Evolutionary conservation across 1,140 invertebrate genomes (phyloP).

Genomic region (Branchinecta lynchi): DNA sequence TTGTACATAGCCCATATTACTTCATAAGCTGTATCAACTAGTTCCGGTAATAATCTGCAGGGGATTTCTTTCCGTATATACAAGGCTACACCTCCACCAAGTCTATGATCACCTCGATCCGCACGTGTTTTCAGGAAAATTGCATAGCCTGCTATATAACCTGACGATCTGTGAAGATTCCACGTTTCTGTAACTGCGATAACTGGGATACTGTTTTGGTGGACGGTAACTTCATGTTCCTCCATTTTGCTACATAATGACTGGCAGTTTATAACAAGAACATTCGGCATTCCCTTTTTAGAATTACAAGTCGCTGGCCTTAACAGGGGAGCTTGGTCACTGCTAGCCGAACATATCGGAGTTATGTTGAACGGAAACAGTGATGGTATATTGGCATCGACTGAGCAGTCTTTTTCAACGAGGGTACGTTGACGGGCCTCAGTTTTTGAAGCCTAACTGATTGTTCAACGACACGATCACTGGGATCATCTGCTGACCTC

Average conservation of each 20-base stretch:
- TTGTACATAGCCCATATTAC: neutral
- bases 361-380: no score
- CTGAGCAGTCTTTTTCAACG: neutral
- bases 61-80: neutral
- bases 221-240: neutral
- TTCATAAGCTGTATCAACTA: neutral
- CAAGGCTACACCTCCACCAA: conserved; percentile 2
- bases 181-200: conserved; percentile 6
- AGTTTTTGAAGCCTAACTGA: neutral
- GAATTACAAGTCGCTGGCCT: no score
- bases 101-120: no score
- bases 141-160: conserved; percentile 5
- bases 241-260: conserved; percentile 10
- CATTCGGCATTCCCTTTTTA: no score
- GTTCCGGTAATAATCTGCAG: conserved; percentile 6
- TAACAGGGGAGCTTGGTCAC: no score
- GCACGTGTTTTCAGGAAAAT: conserved; percentile 5
- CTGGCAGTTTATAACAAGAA: no score
- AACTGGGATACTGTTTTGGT: conserved; percentile 1
- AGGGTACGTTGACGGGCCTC: neutral
- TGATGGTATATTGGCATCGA: no score
- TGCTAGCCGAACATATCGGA: no score
- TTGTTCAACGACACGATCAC: neutral
- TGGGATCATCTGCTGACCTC: neutral
- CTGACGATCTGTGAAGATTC: conserved; percentile 5